Evolutionary conservation across 2,113 vertebrate species (phyloP).

Genomic region (Sebastes fasciatus): DNA sequence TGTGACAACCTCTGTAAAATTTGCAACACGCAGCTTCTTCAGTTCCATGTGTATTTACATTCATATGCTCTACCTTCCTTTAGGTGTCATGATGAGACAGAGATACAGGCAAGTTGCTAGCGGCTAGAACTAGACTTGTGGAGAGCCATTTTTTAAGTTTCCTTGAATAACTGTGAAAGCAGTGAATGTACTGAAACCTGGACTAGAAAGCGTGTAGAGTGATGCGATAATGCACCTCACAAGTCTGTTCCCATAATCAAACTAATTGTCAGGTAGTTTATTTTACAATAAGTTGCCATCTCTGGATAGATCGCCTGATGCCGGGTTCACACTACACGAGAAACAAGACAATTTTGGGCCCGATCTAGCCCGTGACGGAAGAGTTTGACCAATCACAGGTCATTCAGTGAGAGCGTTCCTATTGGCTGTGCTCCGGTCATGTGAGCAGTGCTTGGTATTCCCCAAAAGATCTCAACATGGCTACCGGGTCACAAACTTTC

Average conservation of each 20-base stretch:
- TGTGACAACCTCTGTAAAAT: conserved; percentile 33
- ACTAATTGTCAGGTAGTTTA: neutral
- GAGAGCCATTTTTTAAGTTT: neutral
- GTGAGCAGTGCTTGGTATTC: too few species aligned
- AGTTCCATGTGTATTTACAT: neutral
- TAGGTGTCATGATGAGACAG: neutral
- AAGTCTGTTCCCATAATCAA: neutral
- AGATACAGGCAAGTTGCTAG: neutral
- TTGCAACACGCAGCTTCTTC: conserved; percentile 15
- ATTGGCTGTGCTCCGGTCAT: too few species aligned
- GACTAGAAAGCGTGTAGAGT: neutral
- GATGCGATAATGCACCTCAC: neutral
- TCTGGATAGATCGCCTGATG: neutral
- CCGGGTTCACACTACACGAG: too few species aligned
- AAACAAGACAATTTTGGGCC: too few species aligned
- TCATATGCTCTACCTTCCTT: neutral
- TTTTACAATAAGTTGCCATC: neutral
- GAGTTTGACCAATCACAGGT: too few species aligned
- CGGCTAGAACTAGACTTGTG: neutral
- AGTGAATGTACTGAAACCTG: neutral
- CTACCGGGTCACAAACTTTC: too few species aligned
- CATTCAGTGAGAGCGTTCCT: too few species aligned
- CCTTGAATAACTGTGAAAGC: neutral
- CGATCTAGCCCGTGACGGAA: too few species aligned
- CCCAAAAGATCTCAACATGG: too few species aligned